These are phyloP conservation scores for Tromatobia lineatoria DNA, from an alignment of 2,888 invertebrate genomes.

Conservation along the genomic window DNA sequence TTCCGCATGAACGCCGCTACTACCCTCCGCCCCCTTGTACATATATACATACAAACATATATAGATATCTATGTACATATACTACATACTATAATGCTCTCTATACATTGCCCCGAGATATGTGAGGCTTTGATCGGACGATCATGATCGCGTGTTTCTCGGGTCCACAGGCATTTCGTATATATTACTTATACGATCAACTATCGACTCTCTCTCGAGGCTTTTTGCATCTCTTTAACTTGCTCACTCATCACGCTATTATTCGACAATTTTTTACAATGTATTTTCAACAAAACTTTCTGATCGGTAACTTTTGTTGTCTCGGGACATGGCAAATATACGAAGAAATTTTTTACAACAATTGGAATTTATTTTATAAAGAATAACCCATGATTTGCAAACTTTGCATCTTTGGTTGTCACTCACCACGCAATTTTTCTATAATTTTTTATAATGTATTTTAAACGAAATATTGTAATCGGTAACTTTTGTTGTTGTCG, in stretches of 20 bases:
- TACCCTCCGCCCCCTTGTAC: slow-evolving; percentile 3
- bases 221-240: not conserved
- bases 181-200: slow-evolving; percentile 43
- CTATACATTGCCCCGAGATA: slow-evolving; percentile 60
- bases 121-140: slow-evolving; percentile 50
- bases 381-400: not conserved
- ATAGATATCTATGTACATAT: not conserved
- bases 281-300: not conserved
- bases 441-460: too few relatives aligned
- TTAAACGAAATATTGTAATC: too few relatives aligned
- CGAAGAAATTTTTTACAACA: not conserved
- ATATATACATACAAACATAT: not conserved
- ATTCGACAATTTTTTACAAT: slow-evolving; percentile 1
- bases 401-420: not conserved
- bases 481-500: too few relatives aligned
- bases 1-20: slow-evolving; percentile 41
- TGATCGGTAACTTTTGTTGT: not conserved
- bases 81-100: slow-evolving; percentile 39
- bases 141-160: slow-evolving; percentile 61
- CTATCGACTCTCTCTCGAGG: not conserved
- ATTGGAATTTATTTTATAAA: not conserved
- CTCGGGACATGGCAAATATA: not conserved
- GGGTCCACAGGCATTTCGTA: slow-evolving; percentile 44
- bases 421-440: too few relatives aligned
- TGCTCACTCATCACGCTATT: not conserved